Evolutionary conservation across 2,113 vertebrate genomes (phyloP).

Genomic region (Sterrhoptilus dennistouni): DNA sequence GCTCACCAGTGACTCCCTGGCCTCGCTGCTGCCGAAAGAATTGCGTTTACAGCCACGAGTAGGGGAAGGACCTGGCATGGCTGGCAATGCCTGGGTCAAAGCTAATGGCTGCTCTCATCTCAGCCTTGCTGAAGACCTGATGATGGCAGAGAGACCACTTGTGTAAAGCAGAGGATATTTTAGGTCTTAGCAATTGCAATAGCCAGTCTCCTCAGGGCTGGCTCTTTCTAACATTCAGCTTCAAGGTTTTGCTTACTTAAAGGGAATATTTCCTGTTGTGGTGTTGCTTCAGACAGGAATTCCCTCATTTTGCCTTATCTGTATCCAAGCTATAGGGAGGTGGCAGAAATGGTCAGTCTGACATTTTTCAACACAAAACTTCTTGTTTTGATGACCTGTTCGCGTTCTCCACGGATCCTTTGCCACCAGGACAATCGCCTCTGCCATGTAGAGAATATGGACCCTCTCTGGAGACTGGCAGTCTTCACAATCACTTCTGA

Average conservation of each 20-base stretch:
- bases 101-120: not conserved
- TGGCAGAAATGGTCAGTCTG: not conserved
- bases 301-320: not conserved
- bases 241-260: not conserved
- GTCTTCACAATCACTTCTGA: not conserved
- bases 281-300: constrained; percentile 25
- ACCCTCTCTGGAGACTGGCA: not conserved
- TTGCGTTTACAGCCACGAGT: accelerated
- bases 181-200: not conserved
- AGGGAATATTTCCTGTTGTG: not conserved
- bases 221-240: not conserved
- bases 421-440: not conserved
- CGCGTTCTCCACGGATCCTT: accelerated
- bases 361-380: not conserved
- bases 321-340: not conserved
- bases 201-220: not conserved
- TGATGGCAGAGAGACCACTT: accelerated
- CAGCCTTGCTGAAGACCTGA: not conserved
- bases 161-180: not conserved
- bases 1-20: not conserved
- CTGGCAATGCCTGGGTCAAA: not conserved
- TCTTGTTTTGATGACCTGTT: constrained; percentile 19
- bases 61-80: not conserved
- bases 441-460: accelerated
- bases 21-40: accelerated